Conservation (phyloP, 1,140 invertebrate species). For the Euwallacea fornicatus region DNA sequence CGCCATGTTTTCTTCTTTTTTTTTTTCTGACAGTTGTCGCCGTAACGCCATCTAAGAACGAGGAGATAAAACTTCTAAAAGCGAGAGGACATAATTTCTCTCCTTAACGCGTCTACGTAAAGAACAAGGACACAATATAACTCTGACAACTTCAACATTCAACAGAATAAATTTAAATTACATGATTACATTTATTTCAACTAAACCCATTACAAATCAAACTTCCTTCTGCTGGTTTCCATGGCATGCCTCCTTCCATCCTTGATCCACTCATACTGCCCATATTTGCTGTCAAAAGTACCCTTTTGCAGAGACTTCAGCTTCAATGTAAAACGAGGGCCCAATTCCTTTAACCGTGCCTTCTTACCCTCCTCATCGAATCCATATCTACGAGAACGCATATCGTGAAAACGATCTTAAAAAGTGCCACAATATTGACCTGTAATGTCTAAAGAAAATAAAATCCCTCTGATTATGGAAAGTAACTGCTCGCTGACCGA, state of each 20-base stretch:
- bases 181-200: background rate
- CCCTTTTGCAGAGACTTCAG: constrained; percentile 92
- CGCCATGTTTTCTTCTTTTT: constrained; percentile 43
- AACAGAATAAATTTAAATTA: background rate
- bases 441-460: constrained; percentile 97
- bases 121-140: background rate
- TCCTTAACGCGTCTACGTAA: background rate
- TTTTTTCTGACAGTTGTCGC: constrained; percentile 33
- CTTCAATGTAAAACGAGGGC: constrained; percentile 93
- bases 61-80: no score
- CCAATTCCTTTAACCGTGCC: constrained; percentile 88
- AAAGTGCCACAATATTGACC: constrained; percentile 59
- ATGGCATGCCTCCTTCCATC: constrained; percentile 87
- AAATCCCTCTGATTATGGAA: constrained; percentile 99
- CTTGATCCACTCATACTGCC: constrained; percentile 97
- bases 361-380: constrained; percentile 82
- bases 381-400: constrained; percentile 72
- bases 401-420: constrained; percentile 5
- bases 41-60: constrained; percentile 29
- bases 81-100: background rate
- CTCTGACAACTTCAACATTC: background rate
- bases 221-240: constrained; percentile 87
- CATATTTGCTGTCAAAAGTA: constrained; percentile 94
- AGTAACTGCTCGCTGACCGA: constrained; percentile 88
- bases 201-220: constrained; percentile 71